Evolutionary conservation across 2,888 invertebrate species (phyloP).

Genomic region (Oxytorus armatus): DNA sequence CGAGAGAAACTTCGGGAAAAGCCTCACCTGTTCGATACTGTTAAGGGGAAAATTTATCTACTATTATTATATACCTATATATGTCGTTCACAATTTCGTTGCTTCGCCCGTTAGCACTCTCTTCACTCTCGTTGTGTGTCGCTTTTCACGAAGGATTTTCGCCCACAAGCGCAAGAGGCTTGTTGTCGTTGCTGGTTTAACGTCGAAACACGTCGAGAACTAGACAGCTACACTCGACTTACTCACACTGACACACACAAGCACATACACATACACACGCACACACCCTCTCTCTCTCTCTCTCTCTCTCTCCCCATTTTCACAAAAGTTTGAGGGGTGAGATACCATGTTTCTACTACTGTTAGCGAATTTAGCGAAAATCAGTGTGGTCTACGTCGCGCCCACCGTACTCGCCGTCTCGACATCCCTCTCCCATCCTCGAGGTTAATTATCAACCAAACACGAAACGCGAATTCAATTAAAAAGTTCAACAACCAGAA

Average conservation of each 20-base stretch:
- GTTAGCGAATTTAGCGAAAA: slow-evolving; percentile 29
- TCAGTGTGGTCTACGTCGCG: slow-evolving; percentile 18
- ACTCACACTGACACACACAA: slow-evolving; percentile 48
- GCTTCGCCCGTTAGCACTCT: slow-evolving; percentile 20
- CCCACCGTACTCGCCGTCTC: slow-evolving; percentile 2
- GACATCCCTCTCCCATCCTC: slow-evolving; percentile 47
- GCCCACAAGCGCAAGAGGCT: not conserved
- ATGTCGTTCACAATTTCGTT: slow-evolving; percentile 30
- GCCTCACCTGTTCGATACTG: slow-evolving; percentile 49
- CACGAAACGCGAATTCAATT: slow-evolving; percentile 72
- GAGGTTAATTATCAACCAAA: slow-evolving; percentile 67
- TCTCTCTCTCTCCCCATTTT: slow-evolving; percentile 67
- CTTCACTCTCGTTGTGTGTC: slow-evolving; percentile 65
- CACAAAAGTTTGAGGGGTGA: slow-evolving; percentile 42
- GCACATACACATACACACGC: slow-evolving; percentile 56
- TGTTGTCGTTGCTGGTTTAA: slow-evolving; percentile 55
- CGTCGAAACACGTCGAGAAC: slow-evolving; percentile 44
- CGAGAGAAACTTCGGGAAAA: slow-evolving; percentile 47
- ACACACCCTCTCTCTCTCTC: slow-evolving; percentile 58
- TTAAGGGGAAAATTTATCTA: not conserved
- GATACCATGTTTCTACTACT: slow-evolving; percentile 9
- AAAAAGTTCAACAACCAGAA: slow-evolving; percentile 68
- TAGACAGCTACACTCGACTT: slow-evolving; percentile 54
- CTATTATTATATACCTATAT: slow-evolving; percentile 8
- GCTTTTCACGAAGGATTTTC: slow-evolving; percentile 7